Evolutionary conservation across 2,888 invertebrate genomes (phyloP), one percentile per base, ranked within the genome.

Genomic region (Amphipyra tragopoginis): DNA sequence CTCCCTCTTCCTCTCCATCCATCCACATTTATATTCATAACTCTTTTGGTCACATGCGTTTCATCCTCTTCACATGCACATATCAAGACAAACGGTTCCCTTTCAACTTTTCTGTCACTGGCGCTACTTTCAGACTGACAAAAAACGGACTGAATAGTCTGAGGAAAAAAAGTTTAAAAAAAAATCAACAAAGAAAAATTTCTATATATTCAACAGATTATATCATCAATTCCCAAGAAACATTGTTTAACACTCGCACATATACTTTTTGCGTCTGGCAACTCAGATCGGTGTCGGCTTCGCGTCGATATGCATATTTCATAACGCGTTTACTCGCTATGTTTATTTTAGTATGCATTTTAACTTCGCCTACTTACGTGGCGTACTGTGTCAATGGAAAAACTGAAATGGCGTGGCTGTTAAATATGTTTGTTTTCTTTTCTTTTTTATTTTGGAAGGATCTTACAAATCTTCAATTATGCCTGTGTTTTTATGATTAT

Each of bases 321-420:
- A 73, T 71, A 45, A 44, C 44, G 39, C 63, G 63, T 66, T 73
- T 75, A 75, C 75, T 56, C 39, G 55, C n/a, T 34, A 51, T 75
- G 71, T 75, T 75, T 73, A 59, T 70, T 75, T 75, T 50, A 59
- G 66, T 66, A 59, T 74, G 74, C 71, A 49, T 75, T 73, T 73
- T 75, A 57, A 70, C 66, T 70, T 65, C 7, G 9, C 58, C 48
- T 44, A 42, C 44, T 71, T 52, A 50, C 15, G 53, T 39, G 13
- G 29, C 44, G 51, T 49, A 38, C 10, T 54, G 47, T 54, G 47
- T 66, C 53, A 47, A 48, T 51, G 39, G 29, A 51, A 52, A 40
- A 52, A 1, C 13, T 14, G 15, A 33, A 11, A 48, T 7, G 15
- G 43, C 50, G 50, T 34, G 40, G 6, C 9, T 34, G 42, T 44